phyloP scores from a whole-genome alignment of 1,140 invertebrate genomes.

The Metopolophium dirhodum region DNA sequence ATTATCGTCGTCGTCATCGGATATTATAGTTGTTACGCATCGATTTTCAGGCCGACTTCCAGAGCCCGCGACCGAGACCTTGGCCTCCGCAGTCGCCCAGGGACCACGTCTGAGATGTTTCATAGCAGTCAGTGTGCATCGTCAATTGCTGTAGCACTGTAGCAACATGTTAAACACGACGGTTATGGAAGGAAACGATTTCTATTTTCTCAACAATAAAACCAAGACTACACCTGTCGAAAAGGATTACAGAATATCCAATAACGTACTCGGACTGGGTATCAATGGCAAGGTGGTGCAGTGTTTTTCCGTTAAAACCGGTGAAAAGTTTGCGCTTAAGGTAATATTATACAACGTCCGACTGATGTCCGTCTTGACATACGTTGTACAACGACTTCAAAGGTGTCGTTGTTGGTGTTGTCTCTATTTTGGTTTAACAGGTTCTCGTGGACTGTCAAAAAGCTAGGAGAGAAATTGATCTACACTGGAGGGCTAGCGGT shows the following conservation, averaged over 20 bases:
- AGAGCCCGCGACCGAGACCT: neutral
- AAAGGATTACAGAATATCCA: slow-evolving; percentile 94
- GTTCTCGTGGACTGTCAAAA: slow-evolving; percentile 90
- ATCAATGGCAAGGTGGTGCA: slow-evolving; percentile 95
- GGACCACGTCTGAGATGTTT: neutral
- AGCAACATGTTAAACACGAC: neutral
- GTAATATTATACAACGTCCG: slow-evolving; percentile 63
- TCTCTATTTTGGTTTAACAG: slow-evolving; percentile 64
- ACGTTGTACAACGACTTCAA: neutral
- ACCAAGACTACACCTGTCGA: slow-evolving; percentile 82
- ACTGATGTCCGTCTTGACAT: neutral
- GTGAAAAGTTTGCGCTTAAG: slow-evolving; percentile 87
- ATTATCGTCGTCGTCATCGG: neutral
- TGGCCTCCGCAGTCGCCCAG: neutral
- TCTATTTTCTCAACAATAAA: slow-evolving; percentile 46
- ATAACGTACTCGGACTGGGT: slow-evolving; percentile 92
- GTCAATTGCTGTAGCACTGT: neutral
- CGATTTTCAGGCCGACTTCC: neutral
- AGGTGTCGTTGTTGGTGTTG: neutral
- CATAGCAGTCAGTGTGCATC: neutral
- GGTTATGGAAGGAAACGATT: neutral
- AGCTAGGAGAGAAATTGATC: slow-evolving; percentile 90
- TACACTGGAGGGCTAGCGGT: slow-evolving; percentile 91
- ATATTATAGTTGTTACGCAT: neutral
- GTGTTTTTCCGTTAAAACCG: slow-evolving; percentile 73